Base-by-base conservation (phyloP, 2,888 invertebrate genomes). In the Oscheius sp. region DNA sequence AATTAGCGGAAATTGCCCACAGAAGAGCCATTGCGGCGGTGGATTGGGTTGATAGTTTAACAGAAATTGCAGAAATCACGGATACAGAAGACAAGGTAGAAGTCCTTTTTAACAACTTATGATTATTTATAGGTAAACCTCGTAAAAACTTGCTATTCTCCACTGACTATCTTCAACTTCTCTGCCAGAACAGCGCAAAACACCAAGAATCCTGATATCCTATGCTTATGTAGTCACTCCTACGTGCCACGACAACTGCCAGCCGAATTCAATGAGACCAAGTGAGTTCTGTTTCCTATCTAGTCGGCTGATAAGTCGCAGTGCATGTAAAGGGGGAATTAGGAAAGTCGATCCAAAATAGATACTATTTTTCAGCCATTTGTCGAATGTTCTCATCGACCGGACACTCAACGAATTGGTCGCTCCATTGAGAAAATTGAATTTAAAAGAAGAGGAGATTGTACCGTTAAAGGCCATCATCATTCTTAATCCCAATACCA, bases 381-480 rank as follows among this genome's bases (percentile, higher is more conserved):
- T 85, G 9, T 85, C 85, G 8, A 85, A 85, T 68, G 82, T 81
- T 41, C 76, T 85, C 26, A 84, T 85, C 64, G 85, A 84, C 66
- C 72, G 85, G 30, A 85, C 83, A 3, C 68, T 85, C 30, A 84
- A 85, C 68, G 85, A 85, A 56, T 65, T 85, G 66, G 85, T 85
- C 1, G 75, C 74, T 2, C 85, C 85, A 14, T 45, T 85, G 68
- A 64, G 85, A 47, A 83, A 82, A 63, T 62, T 85, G 61, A 80
- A 81, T 50, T 71, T 85, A 57, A 78, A 79, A 24, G 85, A 85
- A 26, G 85, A 85, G 49, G 85, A 85, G 67, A 82, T 85, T 20
- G 85, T 85, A 14, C 82, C 85, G 2, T 68, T 85, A 14, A 85
- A 85, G 66, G 82, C 85, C 0, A 85, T 85, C 45, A 85, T 85